phyloP scores from a whole-genome alignment of 2,888 invertebrate species.

The Ectemnius lituratus region DNA sequence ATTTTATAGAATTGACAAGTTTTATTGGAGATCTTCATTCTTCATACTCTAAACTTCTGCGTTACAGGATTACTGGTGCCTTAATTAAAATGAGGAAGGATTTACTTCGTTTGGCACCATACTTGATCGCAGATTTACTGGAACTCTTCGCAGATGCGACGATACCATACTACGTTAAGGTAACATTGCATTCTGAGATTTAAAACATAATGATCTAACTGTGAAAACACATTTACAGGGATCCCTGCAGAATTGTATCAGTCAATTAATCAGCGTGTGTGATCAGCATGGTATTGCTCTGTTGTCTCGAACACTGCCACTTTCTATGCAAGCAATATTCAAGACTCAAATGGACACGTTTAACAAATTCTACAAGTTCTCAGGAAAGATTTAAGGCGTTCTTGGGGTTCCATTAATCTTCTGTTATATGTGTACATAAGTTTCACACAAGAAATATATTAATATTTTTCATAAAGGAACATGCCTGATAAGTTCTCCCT shows the following conservation, averaged over 20 bases:
- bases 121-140: conserved; percentile 71
- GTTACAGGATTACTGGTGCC: conserved; percentile 56
- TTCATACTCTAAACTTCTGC: conserved; percentile 2
- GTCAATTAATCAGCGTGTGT: conserved; percentile 68
- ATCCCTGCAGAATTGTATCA: conserved; percentile 67
- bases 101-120: conserved; percentile 66
- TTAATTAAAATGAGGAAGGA: conserved; percentile 70
- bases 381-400: conserved; percentile 70
- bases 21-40: neutral
- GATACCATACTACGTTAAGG: conserved; percentile 67
- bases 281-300: conserved; percentile 69
- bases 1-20: conserved; percentile 5
- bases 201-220: too few species aligned
- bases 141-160: conserved; percentile 62
- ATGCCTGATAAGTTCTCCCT: too few species aligned
- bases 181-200: conserved; percentile 56
- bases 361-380: conserved; percentile 72
- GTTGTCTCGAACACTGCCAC: conserved; percentile 67
- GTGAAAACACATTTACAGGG: conserved; percentile 57
- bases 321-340: conserved; percentile 69
- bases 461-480: too few species aligned
- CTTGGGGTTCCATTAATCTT: neutral
- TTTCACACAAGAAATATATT: too few species aligned
- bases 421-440: too few species aligned
- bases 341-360: conserved; percentile 68